Conservation (phyloP, 2,113 vertebrate genomes). For the Pelmatolapia mariae region DNA sequence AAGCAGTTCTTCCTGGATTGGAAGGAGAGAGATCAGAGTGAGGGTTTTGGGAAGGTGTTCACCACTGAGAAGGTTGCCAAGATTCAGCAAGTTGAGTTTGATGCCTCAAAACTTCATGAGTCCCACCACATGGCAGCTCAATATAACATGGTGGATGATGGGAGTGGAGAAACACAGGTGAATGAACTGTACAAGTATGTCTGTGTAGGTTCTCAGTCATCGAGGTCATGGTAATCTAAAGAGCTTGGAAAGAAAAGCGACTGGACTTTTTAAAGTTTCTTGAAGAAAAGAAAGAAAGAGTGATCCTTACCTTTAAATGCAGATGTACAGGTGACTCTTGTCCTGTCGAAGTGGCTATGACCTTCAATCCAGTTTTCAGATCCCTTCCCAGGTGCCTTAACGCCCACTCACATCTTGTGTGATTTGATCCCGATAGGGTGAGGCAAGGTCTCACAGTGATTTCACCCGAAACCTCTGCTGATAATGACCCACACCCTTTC, state of each 20-base stretch:
- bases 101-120: conserved; percentile 83
- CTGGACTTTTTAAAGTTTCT: neutral
- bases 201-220: neutral
- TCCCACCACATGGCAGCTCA: conserved; percentile 86
- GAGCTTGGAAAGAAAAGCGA: too few relatives aligned
- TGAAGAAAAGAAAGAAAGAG: neutral
- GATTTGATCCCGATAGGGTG: accelerated
- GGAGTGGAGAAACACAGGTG: conserved; percentile 84
- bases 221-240: accelerated
- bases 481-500: neutral
- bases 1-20: conserved; percentile 89
- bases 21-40: conserved; percentile 82
- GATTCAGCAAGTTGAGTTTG: conserved; percentile 82
- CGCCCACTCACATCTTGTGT: neutral
- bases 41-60: conserved; percentile 82
- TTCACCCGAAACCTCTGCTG: neutral
- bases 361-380: too few relatives aligned
- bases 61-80: conserved; percentile 83
- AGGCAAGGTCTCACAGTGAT: neutral
- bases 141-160: conserved; percentile 88
- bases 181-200: neutral
- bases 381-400: neutral
- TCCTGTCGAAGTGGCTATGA: neutral
- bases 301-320: neutral
- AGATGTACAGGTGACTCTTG: neutral